Percentiles rank a stretch among this genome's conserved stretches.
Conservation (phyloP, 92 coral and sea anemone genomes). For the Porites evermanni region DNA sequence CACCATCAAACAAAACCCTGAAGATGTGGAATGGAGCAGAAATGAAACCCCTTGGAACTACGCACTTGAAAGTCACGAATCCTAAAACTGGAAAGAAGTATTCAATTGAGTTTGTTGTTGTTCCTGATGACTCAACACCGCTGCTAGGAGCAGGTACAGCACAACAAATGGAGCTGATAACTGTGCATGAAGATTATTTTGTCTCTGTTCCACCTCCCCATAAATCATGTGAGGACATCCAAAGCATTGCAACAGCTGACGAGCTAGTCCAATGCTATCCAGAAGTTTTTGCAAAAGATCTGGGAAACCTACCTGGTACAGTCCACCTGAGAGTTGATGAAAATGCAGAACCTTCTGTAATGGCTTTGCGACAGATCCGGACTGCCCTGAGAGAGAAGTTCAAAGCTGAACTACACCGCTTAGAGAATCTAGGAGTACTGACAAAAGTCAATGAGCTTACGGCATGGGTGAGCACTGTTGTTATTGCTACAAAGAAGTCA, state of each 20-base stretch:
- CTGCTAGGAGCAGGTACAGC: constrained; percentile 70
- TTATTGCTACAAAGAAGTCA: too few species aligned
- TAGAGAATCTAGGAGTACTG: constrained; percentile 45
- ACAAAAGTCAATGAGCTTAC: constrained; percentile 50
- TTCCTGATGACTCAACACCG: not conserved
- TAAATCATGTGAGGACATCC: not conserved
- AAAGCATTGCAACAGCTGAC: too few species aligned
- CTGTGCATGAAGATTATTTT: constrained; percentile 32
- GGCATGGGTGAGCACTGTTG: not conserved
- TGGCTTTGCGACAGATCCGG: constrained; percentile 52
- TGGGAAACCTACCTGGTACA: not conserved
- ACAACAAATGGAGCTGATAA: constrained; percentile 53
- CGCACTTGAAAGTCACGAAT: not conserved
- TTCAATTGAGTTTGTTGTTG: too few species aligned
- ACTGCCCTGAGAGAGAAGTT: constrained; percentile 41
- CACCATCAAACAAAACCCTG: constrained; percentile 27
- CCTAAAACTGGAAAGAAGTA: too few species aligned
- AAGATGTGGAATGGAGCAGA: constrained; percentile 61
- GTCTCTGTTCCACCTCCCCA: constrained; percentile 22
- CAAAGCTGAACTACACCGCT: constrained; percentile 43
- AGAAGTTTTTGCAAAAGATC: too few species aligned
- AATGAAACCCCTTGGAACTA: constrained; percentile 40
- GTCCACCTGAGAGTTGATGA: constrained; percentile 59
- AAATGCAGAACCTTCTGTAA: constrained; percentile 47
- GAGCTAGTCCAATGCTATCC: too few species aligned